Conservation (phyloP, 2,113 vertebrate species). For the Eulemur macaco region DNA sequence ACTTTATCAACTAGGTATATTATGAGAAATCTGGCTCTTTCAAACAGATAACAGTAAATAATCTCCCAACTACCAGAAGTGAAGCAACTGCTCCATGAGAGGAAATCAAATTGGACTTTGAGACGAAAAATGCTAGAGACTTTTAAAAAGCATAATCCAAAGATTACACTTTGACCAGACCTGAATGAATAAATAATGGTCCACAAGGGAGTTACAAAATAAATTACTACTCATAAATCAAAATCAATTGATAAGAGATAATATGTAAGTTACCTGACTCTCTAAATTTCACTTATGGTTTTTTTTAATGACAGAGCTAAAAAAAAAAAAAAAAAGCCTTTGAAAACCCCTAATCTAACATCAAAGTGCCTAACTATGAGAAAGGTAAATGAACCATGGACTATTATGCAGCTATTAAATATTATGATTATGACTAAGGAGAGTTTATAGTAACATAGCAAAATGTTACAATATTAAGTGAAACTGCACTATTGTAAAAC, state of each 20-base stretch:
- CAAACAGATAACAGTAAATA: neutral
- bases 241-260: neutral
- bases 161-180: neutral
- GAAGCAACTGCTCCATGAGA: neutral
- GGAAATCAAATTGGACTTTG: neutral
- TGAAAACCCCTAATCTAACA: neutral
- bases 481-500: neutral
- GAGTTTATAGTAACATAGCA: neutral
- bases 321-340: neutral
- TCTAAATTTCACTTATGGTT: neutral
- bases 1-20: neutral
- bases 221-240: neutral
- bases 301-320: neutral
- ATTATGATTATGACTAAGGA: neutral
- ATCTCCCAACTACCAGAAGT: neutral
- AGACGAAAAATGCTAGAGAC: neutral
- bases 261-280: neutral
- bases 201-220: neutral
- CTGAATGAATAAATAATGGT: neutral
- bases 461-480: neutral
- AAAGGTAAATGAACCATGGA: neutral
- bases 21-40: neutral
- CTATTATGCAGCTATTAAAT: neutral
- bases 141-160: slow-evolving; percentile 23
- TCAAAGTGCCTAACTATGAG: neutral